These are phyloP conservation scores for Hemiprocne comata DNA, from an alignment of 2,113 vertebrate species.

Conservation along the genomic window DNA sequence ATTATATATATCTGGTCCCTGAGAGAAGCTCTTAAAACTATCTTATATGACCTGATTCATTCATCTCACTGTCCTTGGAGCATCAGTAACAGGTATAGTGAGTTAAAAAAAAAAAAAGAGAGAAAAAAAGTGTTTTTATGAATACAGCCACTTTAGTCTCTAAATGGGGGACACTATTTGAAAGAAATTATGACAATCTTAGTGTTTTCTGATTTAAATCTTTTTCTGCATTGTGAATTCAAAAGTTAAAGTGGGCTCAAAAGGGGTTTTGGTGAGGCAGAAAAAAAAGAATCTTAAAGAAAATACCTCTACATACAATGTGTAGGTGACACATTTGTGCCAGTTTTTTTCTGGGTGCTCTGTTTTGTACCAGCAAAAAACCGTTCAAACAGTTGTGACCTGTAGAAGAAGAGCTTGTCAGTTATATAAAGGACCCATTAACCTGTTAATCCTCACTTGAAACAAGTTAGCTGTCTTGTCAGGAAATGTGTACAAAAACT, in stretches of 20 bases:
- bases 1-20: conserved; percentile 8
- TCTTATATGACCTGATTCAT: conserved; percentile 33
- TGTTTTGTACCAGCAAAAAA: not conserved
- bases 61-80: conserved; percentile 11
- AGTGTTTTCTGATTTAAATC: not conserved
- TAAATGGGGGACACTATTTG: not conserved
- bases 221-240: not conserved
- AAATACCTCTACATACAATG: not conserved
- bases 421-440: not conserved
- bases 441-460: not conserved
- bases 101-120: not conserved
- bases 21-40: not conserved
- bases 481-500: not conserved
- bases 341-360: not conserved
- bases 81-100: not conserved
- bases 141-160: not conserved
- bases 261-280: not conserved
- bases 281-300: not conserved
- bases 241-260: not conserved
- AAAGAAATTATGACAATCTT: not conserved
- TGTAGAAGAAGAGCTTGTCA: not conserved
- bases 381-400: not conserved
- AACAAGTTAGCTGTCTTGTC: not conserved
- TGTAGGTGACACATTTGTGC: not conserved
- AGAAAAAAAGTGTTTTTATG: not conserved